Percentiles rank a stretch among this genome's conserved stretches.
These are phyloP conservation scores for Crypturellus tataupa DNA, from an alignment of 2,797 vertebrate species.

Conservation along the genomic window DNA sequence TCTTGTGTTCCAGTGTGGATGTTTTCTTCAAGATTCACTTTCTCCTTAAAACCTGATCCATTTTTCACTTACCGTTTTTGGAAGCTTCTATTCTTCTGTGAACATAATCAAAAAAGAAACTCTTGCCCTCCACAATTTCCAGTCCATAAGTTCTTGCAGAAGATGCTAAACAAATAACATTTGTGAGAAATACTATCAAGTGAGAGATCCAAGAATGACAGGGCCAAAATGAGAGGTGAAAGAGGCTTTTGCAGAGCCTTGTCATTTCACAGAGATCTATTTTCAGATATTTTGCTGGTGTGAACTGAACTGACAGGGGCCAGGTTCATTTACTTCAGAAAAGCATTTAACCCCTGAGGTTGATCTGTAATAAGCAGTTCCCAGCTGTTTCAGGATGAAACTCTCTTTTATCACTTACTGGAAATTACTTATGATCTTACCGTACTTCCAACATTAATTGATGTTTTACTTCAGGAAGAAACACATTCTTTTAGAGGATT, in stretches of 20 bases:
- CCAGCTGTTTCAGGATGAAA: constrained; percentile 36
- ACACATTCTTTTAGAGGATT: not conserved
- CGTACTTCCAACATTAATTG: not conserved
- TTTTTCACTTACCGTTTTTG: not conserved
- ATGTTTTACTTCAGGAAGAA: not conserved
- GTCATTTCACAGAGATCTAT: not conserved
- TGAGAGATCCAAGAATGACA: not conserved
- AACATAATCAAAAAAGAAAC: not conserved
- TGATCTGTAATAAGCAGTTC: not conserved
- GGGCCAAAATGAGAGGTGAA: not conserved
- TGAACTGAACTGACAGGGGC: not conserved
- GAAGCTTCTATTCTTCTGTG: not conserved
- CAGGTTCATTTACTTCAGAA: not conserved
- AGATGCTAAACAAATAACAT: not conserved
- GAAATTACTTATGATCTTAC: not conserved
- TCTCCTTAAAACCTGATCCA: not conserved
- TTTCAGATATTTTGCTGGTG: not conserved
- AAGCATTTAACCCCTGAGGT: not conserved
- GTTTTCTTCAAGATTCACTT: not conserved
- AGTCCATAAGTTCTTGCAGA: not conserved
- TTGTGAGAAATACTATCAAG: not conserved
- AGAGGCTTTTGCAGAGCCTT: not conserved
- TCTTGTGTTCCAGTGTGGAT: not conserved
- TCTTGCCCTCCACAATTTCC: not conserved
- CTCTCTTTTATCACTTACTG: not conserved